Conservation (phyloP, 2,888 invertebrate species). For the Brenthis hecate region DNA sequence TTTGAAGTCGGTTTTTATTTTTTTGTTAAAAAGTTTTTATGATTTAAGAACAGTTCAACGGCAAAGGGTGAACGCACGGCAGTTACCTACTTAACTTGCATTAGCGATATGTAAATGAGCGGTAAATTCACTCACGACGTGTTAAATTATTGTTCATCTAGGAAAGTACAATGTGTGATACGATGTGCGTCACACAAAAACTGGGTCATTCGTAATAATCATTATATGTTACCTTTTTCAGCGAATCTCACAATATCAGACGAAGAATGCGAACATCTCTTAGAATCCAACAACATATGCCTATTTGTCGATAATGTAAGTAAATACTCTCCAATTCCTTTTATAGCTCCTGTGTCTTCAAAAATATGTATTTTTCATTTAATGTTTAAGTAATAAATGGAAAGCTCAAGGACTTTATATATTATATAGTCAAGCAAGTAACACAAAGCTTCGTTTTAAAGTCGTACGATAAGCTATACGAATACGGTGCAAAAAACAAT, state of each 20-base stretch:
- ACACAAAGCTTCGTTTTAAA: too few relatives aligned
- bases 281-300: conserved; percentile 69
- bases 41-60: conserved; percentile 6
- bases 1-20: too few relatives aligned
- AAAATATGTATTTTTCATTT: not conserved
- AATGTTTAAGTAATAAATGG: too few relatives aligned
- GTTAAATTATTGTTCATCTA: conserved; percentile 36
- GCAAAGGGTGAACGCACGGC: conserved; percentile 24
- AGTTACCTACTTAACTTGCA: conserved; percentile 31
- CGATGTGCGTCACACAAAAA: conserved; percentile 1
- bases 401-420: too few relatives aligned
- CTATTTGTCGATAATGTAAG: conserved; percentile 77
- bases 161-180: conserved; percentile 15
- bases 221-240: conserved; percentile 44
- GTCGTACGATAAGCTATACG: not conserved
- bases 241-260: conserved; percentile 70
- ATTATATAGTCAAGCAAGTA: too few relatives aligned
- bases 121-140: conserved; percentile 34
- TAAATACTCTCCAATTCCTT: conserved; percentile 22
- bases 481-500: not conserved
- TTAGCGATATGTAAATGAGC: conserved; percentile 31
- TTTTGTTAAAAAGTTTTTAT: too few relatives aligned
- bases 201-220: not conserved
- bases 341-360: not conserved
- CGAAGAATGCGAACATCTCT: conserved; percentile 72